A percentile compares a stretch with the other conserved stretches of the same genome.
Conservation (phyloP, 2,888 invertebrate species). For the Brenthis hecate region DNA sequence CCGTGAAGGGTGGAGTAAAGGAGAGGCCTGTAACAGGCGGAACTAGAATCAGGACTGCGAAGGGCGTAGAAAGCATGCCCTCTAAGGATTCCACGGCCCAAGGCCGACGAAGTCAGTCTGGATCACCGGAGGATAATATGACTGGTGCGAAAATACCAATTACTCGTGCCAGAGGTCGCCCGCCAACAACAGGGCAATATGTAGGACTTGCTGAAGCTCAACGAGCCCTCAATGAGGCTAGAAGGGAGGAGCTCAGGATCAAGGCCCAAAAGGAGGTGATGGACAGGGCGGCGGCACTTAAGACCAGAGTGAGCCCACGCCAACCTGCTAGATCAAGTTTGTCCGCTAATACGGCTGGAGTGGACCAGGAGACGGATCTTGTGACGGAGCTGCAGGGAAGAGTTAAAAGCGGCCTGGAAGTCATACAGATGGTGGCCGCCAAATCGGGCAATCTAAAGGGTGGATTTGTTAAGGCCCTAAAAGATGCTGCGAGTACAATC, state of each 20-base stretch:
- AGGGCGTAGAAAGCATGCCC: too few species aligned
- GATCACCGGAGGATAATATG: too few species aligned
- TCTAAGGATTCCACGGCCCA: too few species aligned
- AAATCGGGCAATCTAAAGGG: neutral
- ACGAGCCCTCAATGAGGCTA: neutral
- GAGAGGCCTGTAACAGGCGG: too few species aligned
- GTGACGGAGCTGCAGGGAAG: neutral
- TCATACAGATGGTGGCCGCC: neutral
- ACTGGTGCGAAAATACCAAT: too few species aligned
- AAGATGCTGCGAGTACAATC: neutral
- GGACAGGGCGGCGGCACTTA: neutral
- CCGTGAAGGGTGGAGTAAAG: too few species aligned
- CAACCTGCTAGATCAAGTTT: too few species aligned
- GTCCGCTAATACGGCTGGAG: neutral
- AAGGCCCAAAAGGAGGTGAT: neutral
- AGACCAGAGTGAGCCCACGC: neutral
- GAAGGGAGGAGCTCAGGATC: too few species aligned
- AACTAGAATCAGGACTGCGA: too few species aligned
- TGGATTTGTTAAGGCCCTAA: neutral
- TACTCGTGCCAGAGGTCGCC: neutral
- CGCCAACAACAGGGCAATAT: neutral
- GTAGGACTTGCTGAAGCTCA: neutral
- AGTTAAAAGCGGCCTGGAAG: neutral
- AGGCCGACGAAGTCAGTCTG: too few species aligned
- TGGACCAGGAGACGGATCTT: neutral